Conservation (phyloP, 2,888 invertebrate species). For the Philereme vetulata region DNA sequence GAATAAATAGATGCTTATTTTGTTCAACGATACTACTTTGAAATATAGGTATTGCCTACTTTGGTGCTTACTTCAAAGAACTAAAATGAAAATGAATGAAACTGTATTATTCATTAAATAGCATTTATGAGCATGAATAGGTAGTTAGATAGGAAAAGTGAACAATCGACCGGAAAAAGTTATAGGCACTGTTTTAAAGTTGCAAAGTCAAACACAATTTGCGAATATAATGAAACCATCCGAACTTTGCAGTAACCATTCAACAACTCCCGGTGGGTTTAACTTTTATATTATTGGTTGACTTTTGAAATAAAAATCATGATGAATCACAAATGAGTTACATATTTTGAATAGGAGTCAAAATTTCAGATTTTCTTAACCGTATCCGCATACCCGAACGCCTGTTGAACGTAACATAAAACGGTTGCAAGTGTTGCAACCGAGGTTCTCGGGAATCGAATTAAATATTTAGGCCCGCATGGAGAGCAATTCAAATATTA, state of each 20-base stretch:
- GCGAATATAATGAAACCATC: conserved; percentile 41
- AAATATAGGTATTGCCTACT: too few species aligned
- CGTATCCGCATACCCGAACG: conserved; percentile 20
- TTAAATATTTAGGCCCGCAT: conserved; percentile 38
- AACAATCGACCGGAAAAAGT: conserved; percentile 22
- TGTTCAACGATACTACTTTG: not conserved
- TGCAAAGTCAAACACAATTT: conserved; percentile 24
- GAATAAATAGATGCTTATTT: conserved; percentile 2
- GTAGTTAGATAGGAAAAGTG: not conserved
- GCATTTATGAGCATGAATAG: too few species aligned
- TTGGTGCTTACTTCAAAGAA: too few species aligned
- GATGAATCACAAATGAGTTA: conserved; percentile 19
- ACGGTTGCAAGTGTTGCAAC: conserved; percentile 35
- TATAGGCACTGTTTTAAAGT: conserved; percentile 12
- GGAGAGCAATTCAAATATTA: conserved; percentile 39
- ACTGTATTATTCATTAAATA: too few species aligned
- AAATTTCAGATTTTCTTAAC: conserved; percentile 22
- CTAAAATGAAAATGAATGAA: too few species aligned
- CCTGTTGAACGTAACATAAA: conserved; percentile 34
- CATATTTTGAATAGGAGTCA: conserved; percentile 7
- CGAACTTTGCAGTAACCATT: conserved; percentile 38
- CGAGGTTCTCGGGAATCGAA: conserved; percentile 33
- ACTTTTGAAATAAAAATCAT: conserved; percentile 16
- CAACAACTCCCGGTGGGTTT: conserved; percentile 32
- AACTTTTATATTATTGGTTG: conserved; percentile 39